Evolutionary conservation across 2,113 vertebrate species (phyloP), one percentile per base, ranked within the genome.

Genomic region (Poeciliopsis retropinna): DNA sequence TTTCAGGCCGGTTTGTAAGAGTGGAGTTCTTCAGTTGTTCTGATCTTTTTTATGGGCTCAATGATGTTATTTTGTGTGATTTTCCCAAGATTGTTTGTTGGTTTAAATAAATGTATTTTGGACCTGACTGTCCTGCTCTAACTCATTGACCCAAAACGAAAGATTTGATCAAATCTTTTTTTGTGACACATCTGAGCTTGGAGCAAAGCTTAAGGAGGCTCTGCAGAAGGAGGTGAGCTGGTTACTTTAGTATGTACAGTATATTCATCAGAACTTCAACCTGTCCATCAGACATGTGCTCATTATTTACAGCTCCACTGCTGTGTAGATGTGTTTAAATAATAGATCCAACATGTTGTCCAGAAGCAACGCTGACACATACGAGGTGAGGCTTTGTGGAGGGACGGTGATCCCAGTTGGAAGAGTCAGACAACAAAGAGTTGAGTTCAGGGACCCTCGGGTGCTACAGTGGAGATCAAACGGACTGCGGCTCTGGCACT

Each of bases 271-370:
- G 19, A 54, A 34, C 27, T 32, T 57, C 70, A 65, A 31, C 28
- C 66, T 29, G 34, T 61, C 57, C 19, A 3, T 78, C 37, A 78
- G 2, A 0, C 1, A 4, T 30, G 28, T 14, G 0, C 68, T 70
- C 51, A 62, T 84, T 62, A 79, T 73, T 61, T 66, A 1, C 4
- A 5, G 60, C 47, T 62, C 57, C 12, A 73, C 75, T 66, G 32
- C 73, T 79, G 79, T 76, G 80, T 65, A 69, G 77, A 67, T 63
- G 57, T 7, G 19, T 62, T 66, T 73, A 51, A 79, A 88, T 84
- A 84, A 84, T 75, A 79, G 68, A 72, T 81, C 78, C 84, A 84
- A 83, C 67, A 41, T 79, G 73, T 44, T 75, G 67, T 81, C 83
- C 64, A 12, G 67, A 60, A 47, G 62, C 25, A 34, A 44, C 10